Evolutionary conservation across 2,113 vertebrate species (phyloP).

Genomic region (Coptodon rendalli): DNA sequence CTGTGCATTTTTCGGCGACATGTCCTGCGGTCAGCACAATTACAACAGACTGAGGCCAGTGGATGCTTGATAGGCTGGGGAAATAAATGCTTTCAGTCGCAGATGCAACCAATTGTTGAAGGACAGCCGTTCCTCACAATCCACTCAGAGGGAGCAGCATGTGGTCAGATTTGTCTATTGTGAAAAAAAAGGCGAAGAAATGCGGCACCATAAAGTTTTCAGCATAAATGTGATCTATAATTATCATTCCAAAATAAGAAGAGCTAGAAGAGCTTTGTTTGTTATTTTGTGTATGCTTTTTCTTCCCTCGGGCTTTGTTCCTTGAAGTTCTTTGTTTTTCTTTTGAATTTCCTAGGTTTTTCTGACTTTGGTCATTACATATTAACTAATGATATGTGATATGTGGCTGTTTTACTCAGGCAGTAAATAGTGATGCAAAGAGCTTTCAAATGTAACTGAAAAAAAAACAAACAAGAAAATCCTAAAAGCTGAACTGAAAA

Average conservation of each 20-base stretch:
- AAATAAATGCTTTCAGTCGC: slow-evolving; percentile 34
- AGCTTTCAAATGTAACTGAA: not conserved
- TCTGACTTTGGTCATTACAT: not conserved
- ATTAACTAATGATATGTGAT: not conserved
- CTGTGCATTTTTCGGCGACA: slow-evolving; percentile 16
- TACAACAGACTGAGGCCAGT: slow-evolving; percentile 11
- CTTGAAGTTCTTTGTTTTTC: not conserved
- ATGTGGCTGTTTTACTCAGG: not conserved
- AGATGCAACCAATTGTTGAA: slow-evolving; percentile 42
- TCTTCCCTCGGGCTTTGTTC: not conserved
- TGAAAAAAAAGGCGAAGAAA: not conserved
- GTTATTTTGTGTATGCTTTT: not conserved
- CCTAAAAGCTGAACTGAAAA: not conserved
- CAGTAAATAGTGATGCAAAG: not conserved
- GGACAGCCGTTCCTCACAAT: slow-evolving; percentile 36
- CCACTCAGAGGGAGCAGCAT: slow-evolving; percentile 4
- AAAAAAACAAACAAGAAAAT: not conserved
- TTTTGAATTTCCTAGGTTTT: not conserved
- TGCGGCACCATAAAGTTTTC: not conserved
- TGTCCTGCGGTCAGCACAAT: slow-evolving; percentile 52
- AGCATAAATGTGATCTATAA: not conserved
- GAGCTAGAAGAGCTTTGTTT: not conserved
- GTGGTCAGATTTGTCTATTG: not conserved
- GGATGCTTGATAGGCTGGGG: slow-evolving; percentile 5
- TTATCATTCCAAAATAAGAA: not conserved